These are phyloP conservation scores for Paracyclopina nana DNA, from an alignment of 1,140 invertebrate genomes.

Conservation along the genomic window DNA sequence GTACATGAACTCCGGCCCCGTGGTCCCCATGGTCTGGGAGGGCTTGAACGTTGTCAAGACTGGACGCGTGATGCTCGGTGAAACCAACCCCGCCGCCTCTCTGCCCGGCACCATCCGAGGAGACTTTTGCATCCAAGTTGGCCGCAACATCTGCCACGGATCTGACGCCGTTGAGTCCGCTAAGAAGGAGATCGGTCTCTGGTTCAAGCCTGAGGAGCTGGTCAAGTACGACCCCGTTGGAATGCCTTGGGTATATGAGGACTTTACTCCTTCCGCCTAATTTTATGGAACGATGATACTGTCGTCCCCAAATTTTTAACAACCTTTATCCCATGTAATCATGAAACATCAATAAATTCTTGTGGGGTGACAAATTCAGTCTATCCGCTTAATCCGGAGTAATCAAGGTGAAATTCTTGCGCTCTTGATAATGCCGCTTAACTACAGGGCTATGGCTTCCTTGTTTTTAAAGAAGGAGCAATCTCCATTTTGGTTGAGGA, in stretches of 20 bases:
- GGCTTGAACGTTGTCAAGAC: constrained; percentile 85
- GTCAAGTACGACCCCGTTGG: constrained; percentile 54
- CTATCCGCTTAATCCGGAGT: too few relatives aligned
- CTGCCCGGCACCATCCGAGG: constrained; percentile 83
- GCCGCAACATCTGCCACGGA: constrained; percentile 76
- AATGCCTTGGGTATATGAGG: constrained; percentile 62
- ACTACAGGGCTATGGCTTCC: too few relatives aligned
- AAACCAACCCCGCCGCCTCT: constrained; percentile 83
- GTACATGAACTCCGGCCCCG: constrained; percentile 92
- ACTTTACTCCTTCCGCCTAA: too few relatives aligned
- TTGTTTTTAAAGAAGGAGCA: too few relatives aligned
- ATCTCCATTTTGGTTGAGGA: too few relatives aligned
- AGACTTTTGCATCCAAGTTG: constrained; percentile 66
- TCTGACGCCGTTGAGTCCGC: constrained; percentile 90
- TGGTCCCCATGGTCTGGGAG: constrained; percentile 96
- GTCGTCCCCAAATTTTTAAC: too few relatives aligned
- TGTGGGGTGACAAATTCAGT: too few relatives aligned
- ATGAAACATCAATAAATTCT: too few relatives aligned
- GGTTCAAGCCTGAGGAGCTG: constrained; percentile 81
- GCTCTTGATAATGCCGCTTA: too few relatives aligned
- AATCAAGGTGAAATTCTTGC: too few relatives aligned
- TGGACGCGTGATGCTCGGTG: constrained; percentile 81
- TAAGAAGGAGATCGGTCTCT: constrained; percentile 81
- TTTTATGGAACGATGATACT: too few relatives aligned
- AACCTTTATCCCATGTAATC: too few relatives aligned